Percentiles rank a stretch among this genome's conserved stretches.
Conservation (phyloP, 1,140 invertebrate genomes). For the Phthorimaea operculella region DNA sequence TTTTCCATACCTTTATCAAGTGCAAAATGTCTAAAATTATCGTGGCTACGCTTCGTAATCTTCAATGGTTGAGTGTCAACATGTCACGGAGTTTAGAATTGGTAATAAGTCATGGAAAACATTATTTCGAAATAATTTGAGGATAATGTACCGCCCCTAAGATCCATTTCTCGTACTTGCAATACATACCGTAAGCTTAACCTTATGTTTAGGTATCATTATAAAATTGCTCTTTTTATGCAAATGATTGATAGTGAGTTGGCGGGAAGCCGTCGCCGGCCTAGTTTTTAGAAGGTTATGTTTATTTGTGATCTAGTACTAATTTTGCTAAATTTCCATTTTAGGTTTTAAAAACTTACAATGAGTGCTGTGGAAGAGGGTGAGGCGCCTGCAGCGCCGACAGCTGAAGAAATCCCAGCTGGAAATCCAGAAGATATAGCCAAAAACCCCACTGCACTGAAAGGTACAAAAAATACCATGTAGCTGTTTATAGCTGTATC, state of each 20-base stretch:
- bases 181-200: no score
- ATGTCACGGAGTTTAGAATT: background rate
- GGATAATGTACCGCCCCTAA: no score
- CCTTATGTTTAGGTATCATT: background rate
- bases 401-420: constrained; percentile 45
- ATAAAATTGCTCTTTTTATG: background rate
- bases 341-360: constrained; percentile 6
- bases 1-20: background rate
- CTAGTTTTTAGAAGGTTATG: constrained; percentile 35
- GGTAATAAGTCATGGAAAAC: no score
- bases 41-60: constrained; percentile 1
- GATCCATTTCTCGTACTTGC: no score
- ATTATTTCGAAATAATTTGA: no score
- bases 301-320: background rate
- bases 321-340: background rate
- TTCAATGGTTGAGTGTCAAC: background rate
- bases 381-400: constrained; percentile 23
- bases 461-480: constrained; percentile 64
- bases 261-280: constrained; percentile 29
- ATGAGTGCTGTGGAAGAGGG: constrained; percentile 60
- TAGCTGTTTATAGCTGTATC: background rate
- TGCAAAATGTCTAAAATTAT: constrained; percentile 1
- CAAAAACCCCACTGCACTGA: constrained; percentile 73
- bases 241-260: constrained; percentile 17
- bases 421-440: constrained; percentile 74